Evolutionary conservation across 2,797 vertebrate species (phyloP).

Genomic region (Antennarius maculatus): DNA sequence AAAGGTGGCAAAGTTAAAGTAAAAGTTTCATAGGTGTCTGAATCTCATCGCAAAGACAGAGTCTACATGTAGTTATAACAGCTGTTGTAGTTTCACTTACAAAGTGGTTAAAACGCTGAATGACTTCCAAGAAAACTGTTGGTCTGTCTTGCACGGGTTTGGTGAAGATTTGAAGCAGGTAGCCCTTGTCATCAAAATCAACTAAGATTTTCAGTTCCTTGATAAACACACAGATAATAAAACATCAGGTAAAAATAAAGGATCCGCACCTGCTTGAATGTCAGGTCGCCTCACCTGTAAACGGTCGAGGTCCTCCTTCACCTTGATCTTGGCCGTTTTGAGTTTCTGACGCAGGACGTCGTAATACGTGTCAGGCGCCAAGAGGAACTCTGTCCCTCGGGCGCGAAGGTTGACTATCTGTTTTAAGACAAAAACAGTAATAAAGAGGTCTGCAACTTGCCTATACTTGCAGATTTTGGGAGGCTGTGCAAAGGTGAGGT

Average conservation of each 20-base stretch:
- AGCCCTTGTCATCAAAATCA: conserved; percentile 88
- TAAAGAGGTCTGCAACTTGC: conserved; percentile 9
- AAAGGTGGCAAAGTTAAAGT: conserved; percentile 17
- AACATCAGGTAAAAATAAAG: background rate
- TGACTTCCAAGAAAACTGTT: conserved; percentile 87
- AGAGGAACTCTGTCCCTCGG: conserved; percentile 85
- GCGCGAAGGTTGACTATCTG: conserved; percentile 84
- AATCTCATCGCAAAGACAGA: conserved; percentile 12
- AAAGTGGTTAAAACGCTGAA: conserved; percentile 85
- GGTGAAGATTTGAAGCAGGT: conserved; percentile 88
- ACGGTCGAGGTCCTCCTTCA: conserved; percentile 84
- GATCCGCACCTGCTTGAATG: background rate
- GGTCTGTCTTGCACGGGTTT: conserved; percentile 88
- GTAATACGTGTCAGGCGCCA: conserved; percentile 83
- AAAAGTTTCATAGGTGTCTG: conserved; percentile 27
- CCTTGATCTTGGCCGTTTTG: conserved; percentile 84
- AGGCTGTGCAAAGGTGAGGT: conserved; percentile 5
- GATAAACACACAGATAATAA: background rate
- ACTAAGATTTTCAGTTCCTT: conserved; percentile 87
- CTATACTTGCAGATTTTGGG: conserved; percentile 25
- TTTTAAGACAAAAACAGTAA: conserved; percentile 18
- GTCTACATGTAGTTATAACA: background rate
- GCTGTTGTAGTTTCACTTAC: conserved; percentile 68
- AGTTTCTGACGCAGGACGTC: conserved; percentile 78
- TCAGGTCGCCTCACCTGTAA: conserved; percentile 77